Percentiles rank a stretch among this genome's conserved stretches.
phyloP scores from a whole-genome alignment of 1,140 invertebrate species.

The Eciton burchellii region DNA sequence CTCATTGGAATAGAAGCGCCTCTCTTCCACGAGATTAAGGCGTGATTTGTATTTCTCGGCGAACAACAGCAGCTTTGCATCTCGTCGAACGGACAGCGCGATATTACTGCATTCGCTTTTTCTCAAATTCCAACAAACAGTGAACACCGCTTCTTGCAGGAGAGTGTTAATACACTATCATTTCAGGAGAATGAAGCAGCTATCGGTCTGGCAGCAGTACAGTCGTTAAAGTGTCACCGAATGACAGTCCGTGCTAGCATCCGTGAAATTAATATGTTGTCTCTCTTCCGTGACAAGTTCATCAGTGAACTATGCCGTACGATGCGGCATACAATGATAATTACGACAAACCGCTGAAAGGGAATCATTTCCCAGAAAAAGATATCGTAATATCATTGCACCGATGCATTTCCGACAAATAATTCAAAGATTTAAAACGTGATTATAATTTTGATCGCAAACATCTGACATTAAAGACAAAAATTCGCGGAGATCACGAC shows the following conservation, averaged over 20 bases:
- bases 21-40: neutral
- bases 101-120: conserved; percentile 3
- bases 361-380: neutral
- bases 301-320: conserved; percentile 1
- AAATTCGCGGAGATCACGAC: neutral
- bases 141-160: neutral
- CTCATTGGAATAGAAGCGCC: neutral
- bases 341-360: neutral
- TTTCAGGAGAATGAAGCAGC: neutral
- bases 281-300: conserved; percentile 35
- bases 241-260: conserved; percentile 39
- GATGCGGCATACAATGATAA: neutral
- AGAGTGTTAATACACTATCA: conserved; percentile 51
- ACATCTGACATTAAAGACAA: no score
- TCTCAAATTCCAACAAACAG: neutral
- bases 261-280: conserved; percentile 46
- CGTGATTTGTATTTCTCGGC: neutral
- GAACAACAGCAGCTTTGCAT: neutral
- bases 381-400: neutral
- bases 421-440: neutral
- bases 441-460: no score
- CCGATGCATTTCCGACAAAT: neutral
- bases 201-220: conserved; percentile 17
- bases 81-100: neutral
- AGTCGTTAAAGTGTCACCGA: conserved; percentile 39